A percentile compares a stretch with the other conserved stretches of the same genome.
Evolutionary conservation across 2,797 vertebrate genomes (phyloP).

Genomic region (Orestias chungarensis): DNA sequence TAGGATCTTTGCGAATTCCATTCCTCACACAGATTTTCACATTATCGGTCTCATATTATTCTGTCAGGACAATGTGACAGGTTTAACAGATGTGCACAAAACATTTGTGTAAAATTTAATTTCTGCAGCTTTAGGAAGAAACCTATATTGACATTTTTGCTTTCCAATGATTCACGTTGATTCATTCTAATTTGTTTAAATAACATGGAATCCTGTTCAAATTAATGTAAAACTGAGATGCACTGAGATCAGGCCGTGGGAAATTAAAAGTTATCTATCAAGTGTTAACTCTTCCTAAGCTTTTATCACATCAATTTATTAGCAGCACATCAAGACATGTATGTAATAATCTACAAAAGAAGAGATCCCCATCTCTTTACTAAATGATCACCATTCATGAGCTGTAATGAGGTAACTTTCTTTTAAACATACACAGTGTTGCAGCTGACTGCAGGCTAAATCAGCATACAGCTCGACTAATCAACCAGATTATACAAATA

Average conservation of each 20-base stretch:
- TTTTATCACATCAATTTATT: not conserved
- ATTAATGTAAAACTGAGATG: not conserved
- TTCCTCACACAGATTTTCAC: too few relatives aligned
- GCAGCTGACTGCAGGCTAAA: not conserved
- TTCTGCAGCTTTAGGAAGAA: not conserved
- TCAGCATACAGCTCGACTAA: not conserved
- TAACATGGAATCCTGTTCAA: not conserved
- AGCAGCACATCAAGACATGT: not conserved
- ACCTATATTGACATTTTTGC: not conserved
- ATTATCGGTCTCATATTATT: too few relatives aligned
- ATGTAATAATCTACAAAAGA: not conserved
- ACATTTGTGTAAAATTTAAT: too few relatives aligned
- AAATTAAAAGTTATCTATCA: not conserved
- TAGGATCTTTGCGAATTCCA: too few relatives aligned
- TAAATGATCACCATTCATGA: not conserved
- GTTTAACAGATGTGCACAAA: too few relatives aligned
- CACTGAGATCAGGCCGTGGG: not conserved
- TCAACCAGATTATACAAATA: not conserved
- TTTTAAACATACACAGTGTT: not conserved
- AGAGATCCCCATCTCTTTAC: not conserved
- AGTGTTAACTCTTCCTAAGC: not conserved
- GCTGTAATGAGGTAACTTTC: not conserved
- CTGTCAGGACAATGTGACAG: too few relatives aligned
- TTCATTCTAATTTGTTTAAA: not conserved
- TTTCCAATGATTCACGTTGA: not conserved